Base-by-base conservation (phyloP, 2,888 invertebrate genomes). In the Apamea monoglypha region DNA sequence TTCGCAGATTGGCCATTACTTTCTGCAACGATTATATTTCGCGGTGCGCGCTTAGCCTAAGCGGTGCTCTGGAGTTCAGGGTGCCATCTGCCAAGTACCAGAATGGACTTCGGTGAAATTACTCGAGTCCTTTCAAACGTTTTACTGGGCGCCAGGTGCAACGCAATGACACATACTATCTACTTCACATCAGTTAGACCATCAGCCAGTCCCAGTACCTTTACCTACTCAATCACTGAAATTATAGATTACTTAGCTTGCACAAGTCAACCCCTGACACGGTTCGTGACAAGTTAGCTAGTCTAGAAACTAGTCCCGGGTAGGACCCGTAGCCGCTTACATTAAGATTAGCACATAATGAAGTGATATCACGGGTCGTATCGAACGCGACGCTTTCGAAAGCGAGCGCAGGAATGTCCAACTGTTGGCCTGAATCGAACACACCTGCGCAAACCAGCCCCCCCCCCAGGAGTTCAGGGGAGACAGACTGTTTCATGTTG, bases 401-500 rank as follows among this genome's bases (percentile, higher is more conserved):
- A 89, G 75, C 66, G 63, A 66, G 50, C 77, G 56, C 78, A 70
- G 88, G 87, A 87, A 87, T 87, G 89, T 87, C 64, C 70, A 29
- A 78, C 40, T 56, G 81, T 32, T 14, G 74, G 68, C 50, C 84
- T 78, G 67, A 44, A 8, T 36, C 64, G 74, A 12, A 69, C 72
- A 71, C 88, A 89, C 85, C 87, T 87, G 87, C 85, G 77, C 44
- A 53, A 47, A 74, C 88, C 86, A 78, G 70, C 44, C 78, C 68
- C 18, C 14, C 18, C 25, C 2, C 0, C 59, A 74, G 56, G 68
- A 73, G 74, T 72, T 74, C 32, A 56, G 47, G 63, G 61, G 67
- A 67, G 32, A 74, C 68, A 36, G 40, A 53, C 71, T 69, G 69
- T 75, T 87, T 72, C 40, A 59, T 59, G 36, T 61, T 16, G 25